Conservation (phyloP, 2,888 invertebrate genomes). For the Danaus chrysippus region DNA sequence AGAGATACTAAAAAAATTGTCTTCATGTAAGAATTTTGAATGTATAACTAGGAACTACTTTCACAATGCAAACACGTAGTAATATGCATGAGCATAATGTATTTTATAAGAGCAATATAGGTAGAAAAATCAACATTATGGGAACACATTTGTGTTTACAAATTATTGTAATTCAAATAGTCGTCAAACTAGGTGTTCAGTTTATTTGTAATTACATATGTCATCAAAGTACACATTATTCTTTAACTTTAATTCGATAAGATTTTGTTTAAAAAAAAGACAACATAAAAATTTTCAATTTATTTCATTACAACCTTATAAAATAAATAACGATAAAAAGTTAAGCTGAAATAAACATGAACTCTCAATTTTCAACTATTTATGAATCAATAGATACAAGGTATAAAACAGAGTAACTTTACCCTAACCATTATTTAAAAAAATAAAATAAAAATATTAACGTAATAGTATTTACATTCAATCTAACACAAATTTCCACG, state of each 20-base stretch:
- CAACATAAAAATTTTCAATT: not conserved
- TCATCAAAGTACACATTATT: not conserved
- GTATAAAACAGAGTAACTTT: slow-evolving; percentile 13
- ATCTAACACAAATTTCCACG: not conserved
- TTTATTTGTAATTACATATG: too few species aligned
- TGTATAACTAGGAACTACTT: too few species aligned
- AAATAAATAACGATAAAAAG: slow-evolving; percentile 37
- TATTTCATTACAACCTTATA: slow-evolving; percentile 29
- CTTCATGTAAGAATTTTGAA: too few species aligned
- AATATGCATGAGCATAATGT: too few species aligned
- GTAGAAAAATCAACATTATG: too few species aligned
- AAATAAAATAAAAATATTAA: slow-evolving; percentile 17
- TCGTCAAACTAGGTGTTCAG: too few species aligned
- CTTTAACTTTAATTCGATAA: not conserved
- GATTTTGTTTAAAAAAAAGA: not conserved
- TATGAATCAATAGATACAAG: slow-evolving; percentile 6
- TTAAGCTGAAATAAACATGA: slow-evolving; percentile 22
- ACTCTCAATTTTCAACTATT: slow-evolving; percentile 15
- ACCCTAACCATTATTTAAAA: slow-evolving; percentile 20
- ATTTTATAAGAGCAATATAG: too few species aligned
- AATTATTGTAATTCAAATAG: too few species aligned
- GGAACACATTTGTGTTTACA: too few species aligned
- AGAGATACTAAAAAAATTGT: too few species aligned
- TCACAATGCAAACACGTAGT: too few species aligned
- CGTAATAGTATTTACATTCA: slow-evolving; percentile 23